phyloP scores from a whole-genome alignment of 2,113 vertebrate species.

The Porphyrio hochstetteri region DNA sequence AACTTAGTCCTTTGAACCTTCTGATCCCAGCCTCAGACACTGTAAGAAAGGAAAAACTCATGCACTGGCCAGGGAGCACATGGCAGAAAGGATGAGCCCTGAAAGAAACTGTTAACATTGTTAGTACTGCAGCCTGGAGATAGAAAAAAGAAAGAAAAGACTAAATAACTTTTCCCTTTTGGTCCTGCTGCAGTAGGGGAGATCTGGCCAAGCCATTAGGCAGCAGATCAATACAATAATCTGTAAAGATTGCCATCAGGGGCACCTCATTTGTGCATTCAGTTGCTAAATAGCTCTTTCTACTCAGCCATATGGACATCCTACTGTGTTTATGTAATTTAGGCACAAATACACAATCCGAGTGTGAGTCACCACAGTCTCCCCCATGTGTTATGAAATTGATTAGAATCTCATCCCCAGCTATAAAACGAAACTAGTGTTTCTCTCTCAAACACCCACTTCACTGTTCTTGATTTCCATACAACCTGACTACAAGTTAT shows the following conservation, averaged over 20 bases:
- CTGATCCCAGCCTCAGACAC: background rate
- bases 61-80: background rate
- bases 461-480: background rate
- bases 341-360: conserved; percentile 29
- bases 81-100: background rate
- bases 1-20: background rate
- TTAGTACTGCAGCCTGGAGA: background rate
- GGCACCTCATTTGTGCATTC: background rate
- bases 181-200: background rate
- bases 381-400: background rate
- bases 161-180: background rate
- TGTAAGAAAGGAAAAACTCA: background rate
- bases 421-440: background rate
- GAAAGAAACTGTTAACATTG: background rate
- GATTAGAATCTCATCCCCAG: background rate
- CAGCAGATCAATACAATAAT: background rate
- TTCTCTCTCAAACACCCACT: background rate
- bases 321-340: conserved; percentile 5
- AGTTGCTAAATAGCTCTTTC: background rate
- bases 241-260: background rate
- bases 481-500: background rate
- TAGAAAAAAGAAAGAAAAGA: background rate
- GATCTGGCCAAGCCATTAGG: background rate
- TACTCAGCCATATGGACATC: background rate
- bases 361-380: conserved; percentile 22